Evolutionary conservation across 1,140 invertebrate genomes (phyloP), one percentile per base, ranked within the genome.

Genomic region (Drepana arcuata): DNA sequence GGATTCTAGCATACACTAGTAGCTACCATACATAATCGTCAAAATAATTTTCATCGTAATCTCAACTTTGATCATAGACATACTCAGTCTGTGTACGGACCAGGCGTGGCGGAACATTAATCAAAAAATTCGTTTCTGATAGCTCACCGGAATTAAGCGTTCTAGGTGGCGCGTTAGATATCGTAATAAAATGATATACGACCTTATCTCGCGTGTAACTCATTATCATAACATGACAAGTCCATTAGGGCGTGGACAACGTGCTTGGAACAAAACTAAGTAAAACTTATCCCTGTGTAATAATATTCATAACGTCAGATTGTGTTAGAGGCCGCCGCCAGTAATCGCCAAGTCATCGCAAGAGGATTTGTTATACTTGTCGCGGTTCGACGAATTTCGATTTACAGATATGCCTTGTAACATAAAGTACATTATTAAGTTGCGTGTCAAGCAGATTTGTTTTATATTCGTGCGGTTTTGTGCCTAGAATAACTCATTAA

Each of bases 151-250:
- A 62, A 70, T 65, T 58, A 53, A 52, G 51, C 38, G 61, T 61
- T 59, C 52, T 62, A 44, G 46, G 58, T 61, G 54, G 53, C 52
- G 52, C 47, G n/a, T 48, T 41, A 53, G 54, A 60, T 52, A 62
- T 43, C 38, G 48, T 57, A 65, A 67, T 64, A 66, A 52, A 69
- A 71, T 77, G 67, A 80, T 75, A 62, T 68, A 75, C 71, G 39
- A 61, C 47, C 21, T 43, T 55, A 64, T 68, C 56, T 59, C 25
- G n/a, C 38, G 48, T 58, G 50, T 65, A 48, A 43, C 44, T 61
- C 54, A 77, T 77, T 78, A 68, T 41, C 66, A 74, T 81, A 81
- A 78, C 77, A 81, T 64, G 77, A 77, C 70, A 81, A 71, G 51
- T 78, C 77, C 77, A 81, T 81, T 81, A 81, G 50, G 55, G 39